phyloP scores from a whole-genome alignment of 1,140 invertebrate genomes.

The Melanaphis sacchari region DNA sequence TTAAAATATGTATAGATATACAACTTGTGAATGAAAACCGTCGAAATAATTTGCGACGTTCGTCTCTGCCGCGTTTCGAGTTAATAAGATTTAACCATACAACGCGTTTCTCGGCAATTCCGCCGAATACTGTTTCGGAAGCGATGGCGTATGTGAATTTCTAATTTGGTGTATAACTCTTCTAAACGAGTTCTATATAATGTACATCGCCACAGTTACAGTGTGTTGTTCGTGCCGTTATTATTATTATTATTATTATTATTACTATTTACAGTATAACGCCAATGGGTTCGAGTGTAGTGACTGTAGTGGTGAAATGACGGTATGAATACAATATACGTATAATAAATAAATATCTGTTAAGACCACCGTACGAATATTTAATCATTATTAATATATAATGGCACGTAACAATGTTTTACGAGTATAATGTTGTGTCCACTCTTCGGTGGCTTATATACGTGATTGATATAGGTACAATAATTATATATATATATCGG shows the following conservation, averaged over 20 bases:
- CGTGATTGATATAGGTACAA: background rate
- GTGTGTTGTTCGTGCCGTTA: background rate
- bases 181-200: background rate
- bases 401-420: background rate
- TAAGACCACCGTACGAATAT: background rate
- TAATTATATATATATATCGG: too few relatives aligned
- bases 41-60: conserved; percentile 8
- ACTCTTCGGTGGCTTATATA: background rate
- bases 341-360: background rate
- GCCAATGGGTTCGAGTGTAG: background rate
- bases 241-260: background rate
- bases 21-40: background rate
- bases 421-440: too few relatives aligned
- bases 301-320: background rate
- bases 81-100: background rate
- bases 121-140: background rate
- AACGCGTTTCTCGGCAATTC: background rate
- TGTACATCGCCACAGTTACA: background rate
- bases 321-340: background rate
- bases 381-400: background rate
- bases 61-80: background rate
- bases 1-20: background rate
- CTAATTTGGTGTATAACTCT: too few relatives aligned
- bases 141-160: too few relatives aligned
- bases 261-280: background rate